Evolutionary conservation across 2,797 vertebrate species (phyloP), one percentile per base, ranked within the genome.

Genomic region (Typhlichthys eigenmanni): DNA sequence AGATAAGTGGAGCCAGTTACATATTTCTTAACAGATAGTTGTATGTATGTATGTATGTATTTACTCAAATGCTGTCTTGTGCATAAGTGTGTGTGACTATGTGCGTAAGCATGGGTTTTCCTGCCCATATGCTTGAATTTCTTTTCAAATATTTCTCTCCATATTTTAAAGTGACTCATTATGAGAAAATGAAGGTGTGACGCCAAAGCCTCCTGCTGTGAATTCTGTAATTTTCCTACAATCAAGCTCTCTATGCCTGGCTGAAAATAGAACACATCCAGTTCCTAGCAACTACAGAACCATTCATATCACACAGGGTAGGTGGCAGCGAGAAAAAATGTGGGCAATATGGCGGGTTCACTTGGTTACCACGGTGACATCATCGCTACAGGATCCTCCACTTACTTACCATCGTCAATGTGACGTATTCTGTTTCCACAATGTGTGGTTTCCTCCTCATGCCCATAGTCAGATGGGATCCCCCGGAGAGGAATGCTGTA

Each of bases 181-280:
- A 9, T 38, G 34, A 38, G 8, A 38, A 6, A 9, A 38, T 38
- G 34, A 16, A 4, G 14, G 52, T 62, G 67, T 68, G 63, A 64
- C 55, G n/a, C 71, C 64, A 4, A 29, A 29, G 24, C 24, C 24
- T 29, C 24, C 24, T 29, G 24, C 24, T 29, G 24, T 4, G 24
- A 29, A 29, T 68, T 62, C 68, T 83, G 51, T 66, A 64, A 80
- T 38, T 86, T 85, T 80, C 13, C 69, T 64, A 46, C 60, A 71
- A 76, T 81, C 66, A 64, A 5, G 49, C 48, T 29, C 38, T 46
- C 50, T 54, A 1, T 14, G 32, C 48, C n/a, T 13, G 13, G 16
- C 68, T 78, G 32, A 74, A 78, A 79, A 74, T 71, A 73, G 43
- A 69, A 49, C 8, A 45, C 62, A 19, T 29, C 13, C 2, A n/a